Conservation (phyloP, 2,888 invertebrate genomes). For the Drosophila testacea region DNA sequence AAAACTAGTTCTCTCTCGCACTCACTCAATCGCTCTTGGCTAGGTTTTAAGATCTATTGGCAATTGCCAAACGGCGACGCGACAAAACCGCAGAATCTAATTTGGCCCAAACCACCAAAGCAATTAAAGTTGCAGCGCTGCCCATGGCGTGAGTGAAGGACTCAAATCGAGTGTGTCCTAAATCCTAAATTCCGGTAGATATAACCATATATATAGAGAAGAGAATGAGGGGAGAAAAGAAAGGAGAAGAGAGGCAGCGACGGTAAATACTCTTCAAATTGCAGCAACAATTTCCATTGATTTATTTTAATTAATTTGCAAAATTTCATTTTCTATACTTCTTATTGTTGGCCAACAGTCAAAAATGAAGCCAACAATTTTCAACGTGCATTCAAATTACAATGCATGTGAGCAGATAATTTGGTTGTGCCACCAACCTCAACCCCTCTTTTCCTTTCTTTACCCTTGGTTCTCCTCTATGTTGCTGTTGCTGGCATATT, state of each 20-base stretch:
- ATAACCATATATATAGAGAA: neutral
- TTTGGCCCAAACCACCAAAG: constrained; percentile 80
- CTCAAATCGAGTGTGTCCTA: constrained; percentile 27
- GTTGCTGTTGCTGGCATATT: constrained; percentile 59
- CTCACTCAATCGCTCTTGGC: neutral
- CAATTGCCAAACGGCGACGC: constrained; percentile 59
- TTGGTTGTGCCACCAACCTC: constrained; percentile 18
- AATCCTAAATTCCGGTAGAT: no score
- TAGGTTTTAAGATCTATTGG: constrained; percentile 33
- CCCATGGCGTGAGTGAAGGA: constrained; percentile 48
- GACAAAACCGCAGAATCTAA: constrained; percentile 78
- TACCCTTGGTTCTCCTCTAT: neutral
- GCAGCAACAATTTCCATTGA: constrained; percentile 37
- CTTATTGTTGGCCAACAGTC: constrained; percentile 13
- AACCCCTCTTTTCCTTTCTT: no score
- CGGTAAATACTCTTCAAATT: constrained; percentile 15
- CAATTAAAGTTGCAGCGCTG: constrained; percentile 79
- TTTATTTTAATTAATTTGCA: constrained; percentile 58
- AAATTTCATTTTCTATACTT: constrained; percentile 12
- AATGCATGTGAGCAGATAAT: constrained; percentile 52
- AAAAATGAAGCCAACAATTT: constrained; percentile 28
- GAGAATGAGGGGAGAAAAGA: neutral
- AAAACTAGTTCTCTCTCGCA: neutral
- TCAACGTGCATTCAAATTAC: constrained; percentile 45
- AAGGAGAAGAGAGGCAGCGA: neutral